Percentiles rank a stretch among this genome's conserved stretches.
Evolutionary conservation across 2,888 invertebrate genomes (phyloP).

Genomic region (Lamellibrachia satsuma): DNA sequence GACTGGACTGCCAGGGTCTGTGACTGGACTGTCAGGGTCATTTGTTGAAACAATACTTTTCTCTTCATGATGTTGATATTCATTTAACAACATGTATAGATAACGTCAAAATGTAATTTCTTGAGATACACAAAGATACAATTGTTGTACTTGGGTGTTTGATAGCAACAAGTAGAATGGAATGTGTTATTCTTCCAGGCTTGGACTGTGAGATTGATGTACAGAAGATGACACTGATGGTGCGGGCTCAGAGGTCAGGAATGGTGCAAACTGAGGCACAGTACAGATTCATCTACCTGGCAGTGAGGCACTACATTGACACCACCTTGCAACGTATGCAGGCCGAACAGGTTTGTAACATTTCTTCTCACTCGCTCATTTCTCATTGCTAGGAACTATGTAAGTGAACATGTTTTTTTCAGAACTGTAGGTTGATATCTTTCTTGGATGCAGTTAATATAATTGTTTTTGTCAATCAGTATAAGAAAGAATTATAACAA

Average conservation of each 20-base stretch:
- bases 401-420: too few relatives aligned
- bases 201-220: constrained; percentile 98
- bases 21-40: too few relatives aligned
- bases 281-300: constrained; percentile 99
- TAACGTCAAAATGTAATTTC: neutral
- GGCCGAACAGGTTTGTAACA: constrained; percentile 72
- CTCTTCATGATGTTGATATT: neutral
- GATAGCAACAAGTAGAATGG: neutral
- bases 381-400: too few relatives aligned
- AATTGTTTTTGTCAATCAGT: too few relatives aligned
- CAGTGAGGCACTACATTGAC: constrained; percentile 72
- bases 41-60: neutral
- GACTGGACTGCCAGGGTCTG: too few relatives aligned
- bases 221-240: constrained; percentile 95
- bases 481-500: too few relatives aligned
- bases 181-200: constrained; percentile 67
- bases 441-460: too few relatives aligned
- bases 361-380: neutral
- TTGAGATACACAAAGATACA: too few relatives aligned
- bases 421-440: too few relatives aligned
- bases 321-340: constrained; percentile 52
- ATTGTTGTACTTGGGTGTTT: too few relatives aligned
- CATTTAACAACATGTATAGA: neutral
- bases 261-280: constrained; percentile 99
- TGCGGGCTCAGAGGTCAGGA: constrained; percentile 94